Evolutionary conservation across 2,797 vertebrate genomes (phyloP), one percentile per base, ranked within the genome.

Genomic region (Oryzias sinensis): DNA sequence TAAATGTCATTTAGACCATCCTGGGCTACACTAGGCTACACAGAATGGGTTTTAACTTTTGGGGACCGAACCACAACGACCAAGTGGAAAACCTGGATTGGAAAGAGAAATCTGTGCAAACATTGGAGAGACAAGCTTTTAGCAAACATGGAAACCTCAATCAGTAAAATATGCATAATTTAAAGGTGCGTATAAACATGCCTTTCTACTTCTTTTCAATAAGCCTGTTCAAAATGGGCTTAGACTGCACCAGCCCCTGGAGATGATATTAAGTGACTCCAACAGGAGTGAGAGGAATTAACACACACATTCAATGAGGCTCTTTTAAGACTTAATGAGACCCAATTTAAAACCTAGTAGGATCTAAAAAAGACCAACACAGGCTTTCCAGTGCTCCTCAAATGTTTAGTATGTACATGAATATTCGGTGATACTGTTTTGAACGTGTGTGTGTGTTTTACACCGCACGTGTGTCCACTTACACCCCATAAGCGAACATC

Each of bases 161-260:
- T 87, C 80, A 83, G 77, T 58, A 24, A 86, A 86, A 58, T 75
- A 84, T 84, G 84, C 84, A 87, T 76, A 80, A 79, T 79, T 88
- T 87, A 85, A 75, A 62, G 68, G 47, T 47, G 66, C 18, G 52
- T 14, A 82, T 89, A 74, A 88, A 85, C 63, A 82, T 51, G 44
- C 56, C 73, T 82, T 82, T 87, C 70, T 83, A 5, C 72, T 56
- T 22, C 58, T 61, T 25, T 68, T 88, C 83, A 85, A 85, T 81
- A 74, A 84, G 69, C 69, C 60, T 56, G 79, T 87, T 83, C 65
- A 84, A 83, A 83, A 76, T 69, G 66, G 65, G 69, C 40, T 43
- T 1, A 1, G 61, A 37, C 68, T 29, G 16, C 51, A 50, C 42
- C 25, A 37, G 43, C 29, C 74, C 70, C 59, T 3, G 2, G 49